Percentiles rank a stretch among this genome's conserved stretches.
These are phyloP conservation scores for Tenthredo mesomela DNA, from an alignment of 2,888 invertebrate genomes.

Conservation along the genomic window DNA sequence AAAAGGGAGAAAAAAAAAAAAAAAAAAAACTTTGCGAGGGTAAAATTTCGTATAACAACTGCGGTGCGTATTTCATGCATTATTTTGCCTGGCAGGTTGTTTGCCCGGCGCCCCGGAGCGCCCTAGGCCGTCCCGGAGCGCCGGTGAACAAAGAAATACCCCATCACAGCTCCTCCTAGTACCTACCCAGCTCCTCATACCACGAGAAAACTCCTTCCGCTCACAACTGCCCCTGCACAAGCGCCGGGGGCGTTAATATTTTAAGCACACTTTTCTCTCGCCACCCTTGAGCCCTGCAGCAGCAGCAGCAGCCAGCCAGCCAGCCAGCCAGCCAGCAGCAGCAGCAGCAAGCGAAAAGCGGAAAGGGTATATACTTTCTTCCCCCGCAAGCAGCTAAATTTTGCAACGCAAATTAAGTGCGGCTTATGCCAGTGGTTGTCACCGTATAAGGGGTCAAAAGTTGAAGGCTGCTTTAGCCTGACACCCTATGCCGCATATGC, in stretches of 20 bases:
- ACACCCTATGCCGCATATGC: background rate
- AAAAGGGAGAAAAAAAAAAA: slow-evolving; percentile 35
- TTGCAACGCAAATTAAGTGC: slow-evolving; percentile 78
- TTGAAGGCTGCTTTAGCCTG: slow-evolving; percentile 38
- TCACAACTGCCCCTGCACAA: slow-evolving; percentile 67
- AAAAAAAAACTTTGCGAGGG: slow-evolving; percentile 64
- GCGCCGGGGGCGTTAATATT: slow-evolving; percentile 77
- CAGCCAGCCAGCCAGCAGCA: too few species aligned
- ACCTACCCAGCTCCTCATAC: background rate
- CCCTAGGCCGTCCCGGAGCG: slow-evolving; percentile 57
- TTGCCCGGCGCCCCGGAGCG: slow-evolving; percentile 70
- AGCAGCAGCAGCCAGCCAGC: slow-evolving; percentile 50
- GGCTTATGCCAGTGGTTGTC: slow-evolving; percentile 75
- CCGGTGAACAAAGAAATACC: slow-evolving; percentile 72
- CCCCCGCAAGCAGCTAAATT: slow-evolving; percentile 69
- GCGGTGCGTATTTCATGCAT: slow-evolving; percentile 77
- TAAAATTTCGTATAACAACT: slow-evolving; percentile 70
- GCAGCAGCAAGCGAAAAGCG: slow-evolving; percentile 56
- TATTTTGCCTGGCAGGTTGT: slow-evolving; percentile 76
- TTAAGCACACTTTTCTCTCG: slow-evolving; percentile 76
- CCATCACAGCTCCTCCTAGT: slow-evolving; percentile 44
- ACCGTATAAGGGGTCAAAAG: slow-evolving; percentile 57
- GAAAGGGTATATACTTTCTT: slow-evolving; percentile 55
- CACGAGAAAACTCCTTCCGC: slow-evolving; percentile 1
- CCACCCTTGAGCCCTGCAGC: slow-evolving; percentile 58